A percentile compares a stretch with the other conserved stretches of the same genome.
Evolutionary conservation across 2,797 vertebrate species (phyloP).

Genomic region (Lacerta bilineata): DNA sequence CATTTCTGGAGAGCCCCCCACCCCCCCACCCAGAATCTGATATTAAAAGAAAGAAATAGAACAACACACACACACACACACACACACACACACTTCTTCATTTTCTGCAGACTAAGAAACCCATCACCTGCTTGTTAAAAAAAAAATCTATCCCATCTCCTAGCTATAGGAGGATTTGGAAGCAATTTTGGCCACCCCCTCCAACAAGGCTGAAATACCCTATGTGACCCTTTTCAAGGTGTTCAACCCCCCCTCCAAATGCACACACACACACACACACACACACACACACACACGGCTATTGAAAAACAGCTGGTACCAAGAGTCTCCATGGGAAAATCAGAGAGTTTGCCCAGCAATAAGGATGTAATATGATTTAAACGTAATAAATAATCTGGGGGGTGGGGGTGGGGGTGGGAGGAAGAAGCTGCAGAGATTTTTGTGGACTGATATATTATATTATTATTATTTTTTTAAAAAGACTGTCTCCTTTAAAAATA

Average conservation of each 20-base stretch:
- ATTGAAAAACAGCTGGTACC: not conserved
- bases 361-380: not conserved
- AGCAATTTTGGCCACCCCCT: too few species aligned
- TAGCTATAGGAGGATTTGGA: not conserved
- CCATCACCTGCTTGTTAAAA: not conserved
- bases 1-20: not conserved
- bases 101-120: not conserved
- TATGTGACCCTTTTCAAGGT: not conserved
- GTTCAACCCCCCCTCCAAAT: not conserved
- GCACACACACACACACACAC: not conserved
- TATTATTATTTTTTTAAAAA: not conserved
- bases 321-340: not conserved
- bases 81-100: too few species aligned
- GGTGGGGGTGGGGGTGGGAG: not conserved
- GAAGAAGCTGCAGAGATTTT: not conserved
- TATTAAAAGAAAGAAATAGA: too few species aligned
- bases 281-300: not conserved
- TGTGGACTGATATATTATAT: not conserved
- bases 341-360: not conserved
- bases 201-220: not conserved
- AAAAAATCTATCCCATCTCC: not conserved
- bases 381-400: not conserved
- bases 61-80: not conserved
- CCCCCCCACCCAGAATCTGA: too few species aligned
- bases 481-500: not conserved